phyloP scores from a whole-genome alignment of 2,797 vertebrate genomes.

The Adelosebastes latens region DNA sequence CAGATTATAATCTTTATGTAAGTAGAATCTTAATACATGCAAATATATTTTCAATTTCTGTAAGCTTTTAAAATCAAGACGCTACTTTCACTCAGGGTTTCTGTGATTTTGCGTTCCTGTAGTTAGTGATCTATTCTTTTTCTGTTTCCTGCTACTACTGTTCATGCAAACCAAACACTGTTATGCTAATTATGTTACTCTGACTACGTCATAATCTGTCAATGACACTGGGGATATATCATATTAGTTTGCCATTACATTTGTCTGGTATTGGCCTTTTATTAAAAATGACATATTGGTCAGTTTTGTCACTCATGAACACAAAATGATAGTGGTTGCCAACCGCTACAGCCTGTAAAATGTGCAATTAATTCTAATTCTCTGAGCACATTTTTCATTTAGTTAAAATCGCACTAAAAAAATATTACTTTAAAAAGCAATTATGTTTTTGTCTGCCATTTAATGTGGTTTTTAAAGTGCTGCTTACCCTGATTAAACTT shows the following conservation, averaged over 20 bases:
- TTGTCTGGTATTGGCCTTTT: background rate
- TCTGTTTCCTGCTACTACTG: too few species aligned
- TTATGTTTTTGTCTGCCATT: conserved; percentile 33
- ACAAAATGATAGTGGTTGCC: background rate
- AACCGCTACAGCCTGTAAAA: background rate
- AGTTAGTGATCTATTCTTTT: too few species aligned
- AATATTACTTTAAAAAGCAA: conserved; percentile 29
- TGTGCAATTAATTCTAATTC: conserved; percentile 9
- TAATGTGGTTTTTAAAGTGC: conserved; percentile 14
- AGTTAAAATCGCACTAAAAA: background rate
- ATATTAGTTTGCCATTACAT: too few species aligned
- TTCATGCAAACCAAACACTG: too few species aligned
- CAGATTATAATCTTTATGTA: too few species aligned
- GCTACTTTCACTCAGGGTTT: background rate
- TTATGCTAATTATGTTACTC: too few species aligned
- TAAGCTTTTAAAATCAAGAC: background rate
- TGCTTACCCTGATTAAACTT: conserved; percentile 17
- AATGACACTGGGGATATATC: too few species aligned
- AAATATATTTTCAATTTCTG: background rate
- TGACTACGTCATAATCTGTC: too few species aligned
- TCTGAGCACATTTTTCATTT: conserved; percentile 14
- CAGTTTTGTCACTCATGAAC: background rate
- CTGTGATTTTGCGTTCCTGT: too few species aligned
- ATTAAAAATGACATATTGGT: background rate
- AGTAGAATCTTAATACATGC: background rate